Evolutionary conservation across 2,113 vertebrate genomes (phyloP).

Genomic region (Poecile atricapillus): DNA sequence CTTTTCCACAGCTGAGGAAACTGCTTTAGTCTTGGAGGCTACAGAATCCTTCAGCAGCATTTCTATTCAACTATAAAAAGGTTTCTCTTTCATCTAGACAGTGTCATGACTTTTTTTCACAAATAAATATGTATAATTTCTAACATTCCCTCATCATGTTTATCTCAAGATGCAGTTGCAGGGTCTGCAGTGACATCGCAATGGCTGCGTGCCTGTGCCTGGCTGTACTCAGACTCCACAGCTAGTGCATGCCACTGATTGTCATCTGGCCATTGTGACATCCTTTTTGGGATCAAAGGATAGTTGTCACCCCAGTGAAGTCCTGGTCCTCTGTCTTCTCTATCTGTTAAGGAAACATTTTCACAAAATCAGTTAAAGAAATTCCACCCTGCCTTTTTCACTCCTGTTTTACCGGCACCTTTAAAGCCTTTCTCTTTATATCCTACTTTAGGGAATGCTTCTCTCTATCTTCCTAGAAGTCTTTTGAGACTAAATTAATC

Average conservation of each 20-base stretch:
- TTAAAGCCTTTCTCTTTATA: not conserved
- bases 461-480: not conserved
- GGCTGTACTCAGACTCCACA: too few relatives aligned
- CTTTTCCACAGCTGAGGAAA: not conserved
- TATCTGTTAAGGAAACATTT: not conserved
- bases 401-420: not conserved
- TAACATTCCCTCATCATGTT: not conserved
- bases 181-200: not conserved
- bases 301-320: not conserved
- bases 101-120: not conserved
- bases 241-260: not conserved
- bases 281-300: not conserved
- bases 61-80: not conserved
- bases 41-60: not conserved
- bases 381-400: not conserved
- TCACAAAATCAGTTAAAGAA: not conserved
- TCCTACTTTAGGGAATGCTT: not conserved
- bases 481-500: not conserved
- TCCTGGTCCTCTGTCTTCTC: not conserved
- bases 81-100: not conserved
- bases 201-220: not conserved
- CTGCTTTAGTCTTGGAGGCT: not conserved
- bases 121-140: not conserved
- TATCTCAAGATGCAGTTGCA: not conserved
- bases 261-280: too few relatives aligned